Evolutionary conservation across 2,113 vertebrate species (phyloP), one percentile per base, ranked within the genome.

Genomic region (Stigmatopora argus): DNA sequence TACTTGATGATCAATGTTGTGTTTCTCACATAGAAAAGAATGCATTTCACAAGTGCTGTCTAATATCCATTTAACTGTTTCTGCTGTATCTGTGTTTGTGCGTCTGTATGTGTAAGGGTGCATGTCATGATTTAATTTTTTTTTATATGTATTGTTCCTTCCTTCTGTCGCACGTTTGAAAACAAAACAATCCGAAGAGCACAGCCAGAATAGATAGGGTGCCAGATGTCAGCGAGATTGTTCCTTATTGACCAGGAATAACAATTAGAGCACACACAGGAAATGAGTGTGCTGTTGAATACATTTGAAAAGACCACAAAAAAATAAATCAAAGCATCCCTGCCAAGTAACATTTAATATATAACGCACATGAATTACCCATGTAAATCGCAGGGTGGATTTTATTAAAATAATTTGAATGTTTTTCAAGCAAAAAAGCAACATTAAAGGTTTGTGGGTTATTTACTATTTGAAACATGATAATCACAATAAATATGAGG

Each of bases 101-200:
- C 78, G 82, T 86, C 5, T 58, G 53, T 49, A 48, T 84, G 77
- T 80, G 81, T 88, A 70, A 78, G 34, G 34, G 26, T 83, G 72
- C 38, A 41, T 9, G 12, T 12, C 10, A 11, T 53, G 19, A 53
- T 23, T 23, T 53, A 10, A 53, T 53, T 53, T 10, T 17, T 79
- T 58, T 23, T 67, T 69, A 65, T 60, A 66, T 45, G 5, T 56
- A 47, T 49, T 17, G 61, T 60, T 72, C 78, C 73, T 75, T 75
- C 76, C 69, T 67, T 72, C 78, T 73, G 82, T 74, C 49, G 26
- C 71, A 69, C 84, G 84, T 85, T 87, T 86, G 63, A 64, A 82
- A 71, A 83, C 78, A 83, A 83, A 84, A 84, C 80, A 87, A 81
- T 82, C 23, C 21, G 21, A 72, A 78, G 67, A 70, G 73, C 75